Evolutionary conservation across 2,797 vertebrate genomes (phyloP), one percentile per base, ranked within the genome.

Genomic region (Xiphorhynchus erythropygius): DNA sequence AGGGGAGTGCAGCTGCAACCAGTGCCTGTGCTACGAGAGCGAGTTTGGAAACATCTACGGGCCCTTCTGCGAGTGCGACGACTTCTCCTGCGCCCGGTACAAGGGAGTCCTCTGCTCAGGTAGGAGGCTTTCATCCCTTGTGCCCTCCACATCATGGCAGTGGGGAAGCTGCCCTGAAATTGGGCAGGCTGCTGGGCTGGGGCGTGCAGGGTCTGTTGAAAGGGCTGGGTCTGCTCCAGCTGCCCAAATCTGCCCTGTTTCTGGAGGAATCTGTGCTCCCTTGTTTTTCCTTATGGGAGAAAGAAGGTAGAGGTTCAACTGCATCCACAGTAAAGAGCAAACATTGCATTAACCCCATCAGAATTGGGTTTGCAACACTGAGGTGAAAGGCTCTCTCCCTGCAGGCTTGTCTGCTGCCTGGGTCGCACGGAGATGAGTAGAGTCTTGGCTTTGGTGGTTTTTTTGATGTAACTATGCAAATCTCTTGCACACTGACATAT

Each of bases 1-100:
- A 0, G 99, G 99, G 3, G 98, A 99, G 75, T 99, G 99, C 98
- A 99, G 98, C 98, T 99, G 99, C 97, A 99, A 98, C 98, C 99
- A 99, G 97, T 99, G 99, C 62, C 98, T 99, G 77, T 99, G 99
- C 98, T 99, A 98, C 3, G 98, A 99, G 97, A 99, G 99, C 0
- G 99, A 99, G 97, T 99, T 99, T 0, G 99, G 99, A n/a, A 99
- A 99, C 97, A 99, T 99, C 97, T 99, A 99, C 3, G 99, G 99
- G n/a, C 97, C 98, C 80, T 99, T 98, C 98, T 99, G 99, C 49
- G 98, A 99, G 97, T 99, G 99, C 0, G 99, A 99, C 16, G 99
- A 99, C 98, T 99, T 99, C 98, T 99, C 99, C 94, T 99, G 99
- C 3, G 98, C 99, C 82, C 97, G 99, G n/a, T 99, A 99, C 97